Evolutionary conservation across 53 echinoderm and acorn worm species (phyloP), one percentile per base, ranked within the genome.

Genomic region (Paracentrotus lividus): DNA sequence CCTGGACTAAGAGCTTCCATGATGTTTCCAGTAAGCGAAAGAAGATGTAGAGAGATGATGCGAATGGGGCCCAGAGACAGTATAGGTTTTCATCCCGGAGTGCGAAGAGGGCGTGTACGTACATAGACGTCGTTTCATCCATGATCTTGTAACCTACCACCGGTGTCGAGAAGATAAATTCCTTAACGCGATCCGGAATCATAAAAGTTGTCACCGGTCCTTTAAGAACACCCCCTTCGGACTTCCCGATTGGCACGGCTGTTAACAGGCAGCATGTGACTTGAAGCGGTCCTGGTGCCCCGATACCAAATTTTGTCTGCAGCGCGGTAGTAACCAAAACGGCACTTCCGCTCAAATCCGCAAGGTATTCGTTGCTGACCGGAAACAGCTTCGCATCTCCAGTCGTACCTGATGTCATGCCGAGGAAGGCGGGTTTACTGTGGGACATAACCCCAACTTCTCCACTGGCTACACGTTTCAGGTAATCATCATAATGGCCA

Each of bases 51-150:
- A 92, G 36, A 13, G 92, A 78, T 40, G 92, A 92, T 12, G 92
- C 92, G 59, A 92, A 92, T 1, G 92, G 92, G 32, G 92, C 56
- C 77, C 77, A 92, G 42, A 92, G 36, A 43, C 21, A 24, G 2
- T 33, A 47, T 3, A 92, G 81, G 42, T 78, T 55, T 53, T 77
- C 42, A 53, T 92, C 92, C 2, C 92, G 56, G 8, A 92, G 42
- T 23, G 92, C 92, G 18, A 92, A 92, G 43, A 92, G 57, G 78
- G 92, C 92, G 81, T 92, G 92, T 24, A 92, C 92, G 27, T 92
- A 78, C 92, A 92, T 92, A 1, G 92, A 40, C 4, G 81, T 78
- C 8, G 78, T 33, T 81, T 92, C 92, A 59, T 92, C 51, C 59
- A 55, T n/a, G 57, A 92, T 92, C 54, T 51, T 14, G 77, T 77